Evolutionary conservation across 2,113 vertebrate genomes (phyloP).

Genomic region (Chrysemys picta): DNA sequence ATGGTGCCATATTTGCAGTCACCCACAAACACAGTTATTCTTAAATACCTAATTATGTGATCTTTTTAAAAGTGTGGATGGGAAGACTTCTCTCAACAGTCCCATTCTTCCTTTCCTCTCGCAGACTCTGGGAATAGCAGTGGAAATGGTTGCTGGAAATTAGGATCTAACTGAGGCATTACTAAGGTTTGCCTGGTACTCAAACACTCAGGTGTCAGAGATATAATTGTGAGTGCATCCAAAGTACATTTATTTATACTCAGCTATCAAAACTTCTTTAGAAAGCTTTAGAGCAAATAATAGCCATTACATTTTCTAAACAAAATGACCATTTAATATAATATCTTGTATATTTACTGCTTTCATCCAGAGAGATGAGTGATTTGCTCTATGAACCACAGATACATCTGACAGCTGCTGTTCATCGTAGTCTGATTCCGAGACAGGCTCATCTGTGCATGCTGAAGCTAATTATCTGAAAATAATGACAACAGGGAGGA

Average conservation of each 20-base stretch:
- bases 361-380: background rate
- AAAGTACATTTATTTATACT: background rate
- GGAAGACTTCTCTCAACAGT: background rate
- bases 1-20: background rate
- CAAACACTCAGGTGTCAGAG: background rate
- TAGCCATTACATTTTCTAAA: background rate
- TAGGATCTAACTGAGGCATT: background rate
- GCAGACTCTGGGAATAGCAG: background rate
- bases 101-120: background rate
- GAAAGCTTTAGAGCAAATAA: background rate
- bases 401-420: background rate
- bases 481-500: background rate
- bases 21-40: background rate
- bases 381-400: background rate
- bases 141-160: background rate
- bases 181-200: background rate
- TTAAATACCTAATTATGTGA: background rate
- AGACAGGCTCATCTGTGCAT: background rate
- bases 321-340: background rate
- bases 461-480: background rate
- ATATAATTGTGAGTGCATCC: background rate
- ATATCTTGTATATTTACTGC: background rate
- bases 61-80: background rate
- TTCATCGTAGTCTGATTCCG: background rate
- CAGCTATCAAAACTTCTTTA: background rate